Evolutionary conservation across 2,113 vertebrate genomes (phyloP).

Genomic region (Microtus montanus): DNA sequence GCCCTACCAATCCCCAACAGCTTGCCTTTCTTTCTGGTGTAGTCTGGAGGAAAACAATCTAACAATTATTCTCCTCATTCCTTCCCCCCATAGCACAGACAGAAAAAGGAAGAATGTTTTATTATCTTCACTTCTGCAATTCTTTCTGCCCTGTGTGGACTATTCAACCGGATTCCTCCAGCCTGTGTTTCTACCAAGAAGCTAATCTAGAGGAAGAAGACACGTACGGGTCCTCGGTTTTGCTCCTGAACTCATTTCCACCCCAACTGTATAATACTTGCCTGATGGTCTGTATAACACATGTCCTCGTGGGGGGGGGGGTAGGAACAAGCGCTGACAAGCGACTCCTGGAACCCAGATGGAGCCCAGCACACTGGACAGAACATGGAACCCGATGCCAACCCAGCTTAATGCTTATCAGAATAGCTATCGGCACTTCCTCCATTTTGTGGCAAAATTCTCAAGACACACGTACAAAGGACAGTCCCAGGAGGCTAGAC

Average conservation of each 20-base stretch:
- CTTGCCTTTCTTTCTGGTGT: not conserved
- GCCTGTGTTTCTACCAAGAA: not conserved
- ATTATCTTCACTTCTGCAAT: not conserved
- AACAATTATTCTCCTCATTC: too few species aligned
- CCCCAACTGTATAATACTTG: too few species aligned
- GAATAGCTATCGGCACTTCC: not conserved
- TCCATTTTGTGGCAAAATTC: not conserved
- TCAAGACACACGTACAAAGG: constrained; percentile 2
- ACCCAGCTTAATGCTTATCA: not conserved
- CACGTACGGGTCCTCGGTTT: not conserved
- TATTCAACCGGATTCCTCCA: constrained; percentile 12
- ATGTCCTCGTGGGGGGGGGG: not conserved
- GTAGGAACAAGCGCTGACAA: not conserved
- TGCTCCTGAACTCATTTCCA: not conserved
- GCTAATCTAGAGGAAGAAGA: not conserved
- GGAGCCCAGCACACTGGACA: too few species aligned
- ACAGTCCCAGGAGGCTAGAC: constrained; percentile 28
- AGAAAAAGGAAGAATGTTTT: not conserved
- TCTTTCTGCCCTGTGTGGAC: not conserved
- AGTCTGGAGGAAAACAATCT: not conserved
- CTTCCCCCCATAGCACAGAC: not conserved
- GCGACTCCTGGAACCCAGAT: not conserved
- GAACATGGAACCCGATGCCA: not conserved
- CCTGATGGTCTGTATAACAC: not conserved
- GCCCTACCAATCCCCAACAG: too few species aligned